Evolutionary conservation across 2,797 vertebrate species (phyloP).

Genomic region (Pyrocephalus nanus): DNA sequence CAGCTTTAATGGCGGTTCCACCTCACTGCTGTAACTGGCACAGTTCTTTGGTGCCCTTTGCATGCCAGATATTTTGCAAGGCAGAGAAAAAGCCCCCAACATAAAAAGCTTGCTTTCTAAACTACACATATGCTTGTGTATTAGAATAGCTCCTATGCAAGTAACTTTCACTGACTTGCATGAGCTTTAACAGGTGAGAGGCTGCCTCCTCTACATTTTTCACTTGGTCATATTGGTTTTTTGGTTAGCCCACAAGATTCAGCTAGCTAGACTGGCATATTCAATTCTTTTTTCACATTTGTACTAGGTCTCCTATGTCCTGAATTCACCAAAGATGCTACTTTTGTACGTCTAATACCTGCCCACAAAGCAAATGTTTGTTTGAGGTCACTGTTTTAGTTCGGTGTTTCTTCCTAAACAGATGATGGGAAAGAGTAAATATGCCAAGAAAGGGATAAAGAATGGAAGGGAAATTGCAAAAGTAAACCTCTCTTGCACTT

Average conservation of each 20-base stretch:
- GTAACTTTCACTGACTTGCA: fast-evolving
- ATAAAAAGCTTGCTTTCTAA: background rate
- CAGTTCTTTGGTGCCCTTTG: background rate
- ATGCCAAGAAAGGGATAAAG: background rate
- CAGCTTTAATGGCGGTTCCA: background rate
- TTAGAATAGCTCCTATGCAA: background rate
- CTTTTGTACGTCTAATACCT: background rate
- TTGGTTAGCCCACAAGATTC: background rate
- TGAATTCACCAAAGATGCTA: background rate
- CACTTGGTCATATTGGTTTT: background rate
- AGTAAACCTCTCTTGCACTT: background rate
- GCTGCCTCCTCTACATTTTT: background rate
- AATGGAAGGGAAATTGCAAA: background rate
- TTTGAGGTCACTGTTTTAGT: background rate
- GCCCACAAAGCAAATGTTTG: background rate
- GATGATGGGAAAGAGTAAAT: background rate
- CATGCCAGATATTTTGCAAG: background rate
- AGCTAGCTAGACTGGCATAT: background rate
- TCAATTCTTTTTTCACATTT: background rate
- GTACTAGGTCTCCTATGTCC: background rate
- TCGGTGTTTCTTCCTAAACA: background rate
- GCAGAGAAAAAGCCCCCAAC: background rate
- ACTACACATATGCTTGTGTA: background rate
- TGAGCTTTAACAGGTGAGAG: background rate
- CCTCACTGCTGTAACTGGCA: background rate